Evolutionary conservation across 2,888 invertebrate species (phyloP).

Genomic region (Scaptodrosophila latifasciaeformis): DNA sequence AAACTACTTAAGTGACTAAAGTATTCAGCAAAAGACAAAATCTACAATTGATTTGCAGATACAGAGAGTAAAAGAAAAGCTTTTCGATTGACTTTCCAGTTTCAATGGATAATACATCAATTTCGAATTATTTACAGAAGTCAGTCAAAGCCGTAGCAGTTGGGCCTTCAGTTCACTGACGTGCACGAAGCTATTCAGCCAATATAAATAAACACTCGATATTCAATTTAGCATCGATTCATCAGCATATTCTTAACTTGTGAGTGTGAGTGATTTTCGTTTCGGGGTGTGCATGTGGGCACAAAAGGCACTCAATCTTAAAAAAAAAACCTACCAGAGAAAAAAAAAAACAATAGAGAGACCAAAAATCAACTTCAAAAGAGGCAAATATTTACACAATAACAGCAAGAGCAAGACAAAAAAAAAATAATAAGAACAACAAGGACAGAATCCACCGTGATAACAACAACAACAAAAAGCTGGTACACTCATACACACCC

Average conservation of each 20-base stretch:
- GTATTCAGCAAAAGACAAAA: not conserved
- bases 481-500: conserved; percentile 16
- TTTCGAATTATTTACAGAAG: conserved; percentile 41
- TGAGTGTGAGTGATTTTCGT: conserved; percentile 4
- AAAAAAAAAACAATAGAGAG: too few species aligned
- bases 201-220: conserved; percentile 62
- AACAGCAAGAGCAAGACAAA: conserved; percentile 22
- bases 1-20: conserved; percentile 39
- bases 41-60: too few species aligned
- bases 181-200: conserved; percentile 37
- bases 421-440: too few species aligned
- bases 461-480: conserved; percentile 31
- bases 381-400: conserved; percentile 60
- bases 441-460: conserved; percentile 29
- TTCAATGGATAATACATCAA: conserved; percentile 44
- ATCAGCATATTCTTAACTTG: conserved; percentile 40
- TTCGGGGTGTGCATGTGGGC: not conserved
- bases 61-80: not conserved
- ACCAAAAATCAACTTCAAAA: conserved; percentile 65
- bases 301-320: conserved; percentile 59
- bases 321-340: too few species aligned
- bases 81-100: too few species aligned
- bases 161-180: conserved; percentile 3
- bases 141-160: conserved; percentile 8
- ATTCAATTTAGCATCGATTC: conserved; percentile 61